A percentile compares a stretch with the other conserved stretches of the same genome.
Evolutionary conservation across 2,888 invertebrate species (phyloP).

Genomic region (Tubulanus polymorphus): DNA sequence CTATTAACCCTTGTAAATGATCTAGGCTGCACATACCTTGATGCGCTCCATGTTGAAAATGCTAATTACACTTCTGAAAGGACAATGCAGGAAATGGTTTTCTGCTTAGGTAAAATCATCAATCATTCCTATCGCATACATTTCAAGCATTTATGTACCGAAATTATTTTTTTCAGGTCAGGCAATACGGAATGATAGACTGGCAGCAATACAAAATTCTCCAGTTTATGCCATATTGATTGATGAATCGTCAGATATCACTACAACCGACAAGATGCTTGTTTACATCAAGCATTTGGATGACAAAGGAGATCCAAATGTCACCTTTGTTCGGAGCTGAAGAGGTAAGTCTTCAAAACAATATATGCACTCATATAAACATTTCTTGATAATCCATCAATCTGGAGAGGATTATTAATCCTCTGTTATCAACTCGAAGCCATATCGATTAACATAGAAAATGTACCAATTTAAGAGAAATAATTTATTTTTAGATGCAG

Average conservation of each 20-base stretch:
- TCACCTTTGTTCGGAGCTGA: neutral
- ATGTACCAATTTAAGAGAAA: too few species aligned
- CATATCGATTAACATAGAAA: too few species aligned
- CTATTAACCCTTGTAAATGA: neutral
- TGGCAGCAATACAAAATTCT: neutral
- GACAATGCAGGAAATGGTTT: neutral
- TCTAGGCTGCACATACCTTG: neutral
- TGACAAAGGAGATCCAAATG: neutral
- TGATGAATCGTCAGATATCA: neutral
- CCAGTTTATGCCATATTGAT: neutral
- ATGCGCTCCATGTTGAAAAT: neutral
- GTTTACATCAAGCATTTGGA: neutral
- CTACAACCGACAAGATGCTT: neutral
- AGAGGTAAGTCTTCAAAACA: slow-evolving; percentile 1
- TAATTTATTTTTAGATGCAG: slow-evolving; percentile 1
- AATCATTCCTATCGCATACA: too few species aligned
- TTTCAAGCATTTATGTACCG: too few species aligned
- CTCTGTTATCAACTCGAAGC: too few species aligned
- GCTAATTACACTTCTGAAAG: neutral
- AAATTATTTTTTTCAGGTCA: too few species aligned
- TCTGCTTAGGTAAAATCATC: neutral
- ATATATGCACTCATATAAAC: too few species aligned
- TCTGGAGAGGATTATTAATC: too few species aligned
- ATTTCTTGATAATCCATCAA: too few species aligned
- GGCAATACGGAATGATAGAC: neutral